phyloP scores from a whole-genome alignment of 2,888 invertebrate species.

The Folsomia manolachei region DNA sequence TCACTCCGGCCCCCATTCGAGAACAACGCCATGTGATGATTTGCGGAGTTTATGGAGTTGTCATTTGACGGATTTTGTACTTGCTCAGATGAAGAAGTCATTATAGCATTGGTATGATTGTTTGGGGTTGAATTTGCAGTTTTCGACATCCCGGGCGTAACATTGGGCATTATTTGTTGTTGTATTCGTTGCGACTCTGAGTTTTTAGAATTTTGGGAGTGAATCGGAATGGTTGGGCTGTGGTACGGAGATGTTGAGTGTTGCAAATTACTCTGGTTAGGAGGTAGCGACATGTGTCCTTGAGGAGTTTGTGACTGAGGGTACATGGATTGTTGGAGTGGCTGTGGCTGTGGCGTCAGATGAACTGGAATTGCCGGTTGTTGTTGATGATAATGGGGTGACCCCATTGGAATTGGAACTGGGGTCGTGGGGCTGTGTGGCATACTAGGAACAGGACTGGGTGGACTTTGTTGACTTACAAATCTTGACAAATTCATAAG shows the following conservation, averaged over 20 bases:
- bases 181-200: not conserved
- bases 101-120: not conserved
- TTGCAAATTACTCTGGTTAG: not conserved
- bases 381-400: conserved; percentile 20
- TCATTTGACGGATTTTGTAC: conserved; percentile 5
- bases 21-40: not conserved
- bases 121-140: not conserved
- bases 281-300: not conserved
- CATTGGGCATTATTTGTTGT: not conserved
- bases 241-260: not conserved
- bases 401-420: conserved; percentile 5
- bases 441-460: conserved; percentile 32
- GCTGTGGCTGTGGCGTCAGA: not conserved
- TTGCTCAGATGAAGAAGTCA: not conserved
- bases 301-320: conserved; percentile 10
- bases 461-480: conserved; percentile 39
- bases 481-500: conserved; percentile 46
- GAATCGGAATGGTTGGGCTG: not conserved
- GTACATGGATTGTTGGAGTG: conserved; percentile 4
- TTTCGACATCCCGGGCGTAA: not conserved
- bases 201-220: not conserved
- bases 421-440: conserved; percentile 24
- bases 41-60: not conserved
- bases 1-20: conserved; percentile 7
- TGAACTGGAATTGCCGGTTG: not conserved